Percentiles rank a stretch among this genome's conserved stretches.
Evolutionary conservation across 2,113 vertebrate genomes (phyloP).

Genomic region (Gambusia affinis): DNA sequence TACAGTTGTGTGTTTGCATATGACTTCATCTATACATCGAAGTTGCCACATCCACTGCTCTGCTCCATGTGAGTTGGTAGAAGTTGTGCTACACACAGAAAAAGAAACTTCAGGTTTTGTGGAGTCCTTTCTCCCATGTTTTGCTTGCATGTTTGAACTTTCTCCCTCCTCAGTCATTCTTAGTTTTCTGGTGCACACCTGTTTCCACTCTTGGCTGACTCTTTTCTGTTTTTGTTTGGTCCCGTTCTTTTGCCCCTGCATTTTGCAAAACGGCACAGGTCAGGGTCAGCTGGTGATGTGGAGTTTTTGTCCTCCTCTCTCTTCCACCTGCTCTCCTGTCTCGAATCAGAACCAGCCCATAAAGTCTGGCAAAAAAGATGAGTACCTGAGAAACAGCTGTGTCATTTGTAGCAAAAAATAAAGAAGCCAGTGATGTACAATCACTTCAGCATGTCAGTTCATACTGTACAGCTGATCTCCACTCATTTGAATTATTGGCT

Average conservation of each 20-base stretch:
- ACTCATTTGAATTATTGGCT: no score
- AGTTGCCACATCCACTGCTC: no score
- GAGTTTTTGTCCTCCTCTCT: constrained; percentile 18
- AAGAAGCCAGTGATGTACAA: not conserved
- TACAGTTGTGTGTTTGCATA: no score
- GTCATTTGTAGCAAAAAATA: not conserved
- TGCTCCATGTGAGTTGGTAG: no score
- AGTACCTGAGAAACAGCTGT: constrained; percentile 30
- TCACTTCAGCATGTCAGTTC: not conserved
- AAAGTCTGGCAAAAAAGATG: constrained; percentile 8
- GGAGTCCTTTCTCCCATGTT: not conserved
- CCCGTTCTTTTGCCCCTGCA: constrained; percentile 1
- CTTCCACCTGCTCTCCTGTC: constrained; percentile 30
- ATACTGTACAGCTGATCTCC: no score
- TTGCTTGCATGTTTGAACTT: not conserved
- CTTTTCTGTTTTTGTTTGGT: not conserved
- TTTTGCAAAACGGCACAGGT: constrained; percentile 15
- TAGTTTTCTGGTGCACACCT: not conserved
- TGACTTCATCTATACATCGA: no score
- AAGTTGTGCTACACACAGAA: no score
- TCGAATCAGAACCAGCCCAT: not conserved
- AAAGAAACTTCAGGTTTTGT: no score
- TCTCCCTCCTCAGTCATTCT: constrained; percentile 6
- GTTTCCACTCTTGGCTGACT: constrained; percentile 2
- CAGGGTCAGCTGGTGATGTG: constrained; percentile 4